phyloP scores from a whole-genome alignment of 2,113 vertebrate genomes.

The Morone saxatilis region DNA sequence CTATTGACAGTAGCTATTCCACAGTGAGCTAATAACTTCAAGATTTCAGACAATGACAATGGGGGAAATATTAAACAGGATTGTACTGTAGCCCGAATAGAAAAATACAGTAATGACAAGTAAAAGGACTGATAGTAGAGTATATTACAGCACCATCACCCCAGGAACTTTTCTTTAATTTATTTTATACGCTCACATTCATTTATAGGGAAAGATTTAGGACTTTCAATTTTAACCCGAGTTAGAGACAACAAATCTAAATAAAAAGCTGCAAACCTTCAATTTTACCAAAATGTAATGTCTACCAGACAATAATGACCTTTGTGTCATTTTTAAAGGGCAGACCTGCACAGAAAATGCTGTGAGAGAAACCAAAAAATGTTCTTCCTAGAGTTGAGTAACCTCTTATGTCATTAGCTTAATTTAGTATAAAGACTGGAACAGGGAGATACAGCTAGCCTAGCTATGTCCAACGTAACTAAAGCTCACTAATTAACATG shows the following conservation, averaged over 20 bases:
- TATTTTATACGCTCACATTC: background rate
- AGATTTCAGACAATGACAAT: conserved; percentile 65
- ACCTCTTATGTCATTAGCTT: background rate
- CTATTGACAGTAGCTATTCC: conserved; percentile 61
- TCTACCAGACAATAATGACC: background rate
- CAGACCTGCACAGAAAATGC: background rate
- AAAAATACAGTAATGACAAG: conserved; percentile 25
- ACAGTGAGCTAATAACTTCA: conserved; percentile 57
- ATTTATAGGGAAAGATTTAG: background rate
- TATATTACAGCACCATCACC: conserved; percentile 25
- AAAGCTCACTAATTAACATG: background rate
- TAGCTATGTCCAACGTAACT: background rate
- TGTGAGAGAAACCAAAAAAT: background rate
- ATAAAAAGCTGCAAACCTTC: background rate
- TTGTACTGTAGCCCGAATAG: conserved; percentile 22
- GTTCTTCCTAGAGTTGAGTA: background rate
- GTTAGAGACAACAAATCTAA: background rate
- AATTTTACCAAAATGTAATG: background rate
- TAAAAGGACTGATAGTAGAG: background rate
- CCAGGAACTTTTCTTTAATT: conserved; percentile 22
- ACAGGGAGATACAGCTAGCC: background rate
- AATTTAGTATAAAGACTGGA: background rate
- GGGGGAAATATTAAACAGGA: conserved; percentile 57
- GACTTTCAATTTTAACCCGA: background rate
- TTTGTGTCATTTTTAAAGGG: background rate